A percentile compares a stretch with the other conserved stretches of the same genome.
phyloP scores from a whole-genome alignment of 2,888 invertebrate genomes.

The Drosophila infuscata region DNA sequence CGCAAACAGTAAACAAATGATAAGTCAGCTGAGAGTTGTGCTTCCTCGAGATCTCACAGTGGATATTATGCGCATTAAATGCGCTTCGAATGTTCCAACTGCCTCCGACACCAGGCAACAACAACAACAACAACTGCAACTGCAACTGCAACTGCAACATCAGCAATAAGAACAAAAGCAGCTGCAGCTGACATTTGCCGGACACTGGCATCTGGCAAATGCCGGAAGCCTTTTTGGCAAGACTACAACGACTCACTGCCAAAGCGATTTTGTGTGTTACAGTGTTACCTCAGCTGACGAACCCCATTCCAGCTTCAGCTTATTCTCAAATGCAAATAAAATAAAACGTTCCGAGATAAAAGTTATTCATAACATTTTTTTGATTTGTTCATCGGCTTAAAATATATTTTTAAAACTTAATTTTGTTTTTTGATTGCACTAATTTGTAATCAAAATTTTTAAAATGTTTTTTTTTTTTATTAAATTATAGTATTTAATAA shows the following conservation, averaged over 20 bases:
- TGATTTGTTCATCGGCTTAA: no score
- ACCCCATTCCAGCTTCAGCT: neutral
- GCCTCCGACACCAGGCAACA: slow-evolving; percentile 4
- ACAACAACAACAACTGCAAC: slow-evolving; percentile 1
- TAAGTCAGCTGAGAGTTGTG: slow-evolving; percentile 27
- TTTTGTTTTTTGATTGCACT: neutral
- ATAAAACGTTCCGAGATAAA: neutral
- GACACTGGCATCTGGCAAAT: slow-evolving; percentile 37
- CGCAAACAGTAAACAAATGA: slow-evolving; percentile 46
- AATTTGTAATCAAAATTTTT: no score
- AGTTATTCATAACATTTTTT: neutral
- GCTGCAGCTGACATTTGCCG: slow-evolving; percentile 47
- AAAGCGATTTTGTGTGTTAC: slow-evolving; percentile 63
- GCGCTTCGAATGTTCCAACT: slow-evolving; percentile 56
- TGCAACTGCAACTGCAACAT: neutral
- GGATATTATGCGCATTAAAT: slow-evolving; percentile 73
- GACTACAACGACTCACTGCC: slow-evolving; percentile 18
- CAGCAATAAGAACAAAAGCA: neutral
- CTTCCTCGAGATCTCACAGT: slow-evolving; percentile 28
- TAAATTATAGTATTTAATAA: neutral
- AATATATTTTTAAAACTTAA: neutral
- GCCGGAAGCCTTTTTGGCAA: slow-evolving; percentile 39
- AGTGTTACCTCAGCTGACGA: neutral
- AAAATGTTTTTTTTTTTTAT: no score
- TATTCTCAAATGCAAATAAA: neutral